Percentiles rank a stretch among this genome's conserved stretches.
phyloP scores from a whole-genome alignment of 2,888 invertebrate species.

The Ischnus inquisitorius region DNA sequence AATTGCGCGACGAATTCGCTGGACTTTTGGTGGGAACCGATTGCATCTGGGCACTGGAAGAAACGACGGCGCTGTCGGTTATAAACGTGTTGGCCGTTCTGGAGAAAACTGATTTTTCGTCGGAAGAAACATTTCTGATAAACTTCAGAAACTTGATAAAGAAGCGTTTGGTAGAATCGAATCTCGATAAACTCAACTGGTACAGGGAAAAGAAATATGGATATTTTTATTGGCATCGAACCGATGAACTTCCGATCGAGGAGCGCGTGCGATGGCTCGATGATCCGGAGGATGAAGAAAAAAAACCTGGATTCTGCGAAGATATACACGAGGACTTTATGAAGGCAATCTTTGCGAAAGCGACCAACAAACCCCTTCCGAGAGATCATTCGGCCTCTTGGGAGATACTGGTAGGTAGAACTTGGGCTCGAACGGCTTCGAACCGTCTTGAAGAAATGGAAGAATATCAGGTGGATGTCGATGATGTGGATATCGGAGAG shows the following conservation, averaged over 20 bases:
- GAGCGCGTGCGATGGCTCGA: constrained; percentile 86
- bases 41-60: constrained; percentile 87
- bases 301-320: constrained; percentile 75
- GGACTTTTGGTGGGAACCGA: constrained; percentile 87
- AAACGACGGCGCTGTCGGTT: constrained; percentile 85
- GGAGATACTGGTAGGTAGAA: constrained; percentile 86
- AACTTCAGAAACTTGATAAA: constrained; percentile 71
- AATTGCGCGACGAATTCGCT: constrained; percentile 83
- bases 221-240: constrained; percentile 86
- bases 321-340: constrained; percentile 81
- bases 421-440: constrained; percentile 69
- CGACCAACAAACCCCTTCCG: constrained; percentile 85
- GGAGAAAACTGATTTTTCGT: constrained; percentile 78
- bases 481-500: neutral
- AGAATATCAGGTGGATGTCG: constrained; percentile 64
- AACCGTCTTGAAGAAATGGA: constrained; percentile 70
- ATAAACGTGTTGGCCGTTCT: constrained; percentile 86
- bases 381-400: constrained; percentile 86
- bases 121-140: constrained; percentile 70
- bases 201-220: constrained; percentile 85
- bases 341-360: constrained; percentile 83
- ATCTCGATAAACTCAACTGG: constrained; percentile 85
- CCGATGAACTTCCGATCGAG: constrained; percentile 82
- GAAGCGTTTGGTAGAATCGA: constrained; percentile 69
- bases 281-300: constrained; percentile 76